Percentiles rank a stretch among this genome's conserved stretches.
Conservation (phyloP, 2,888 invertebrate genomes). For the Agrilus biguttatus region DNA sequence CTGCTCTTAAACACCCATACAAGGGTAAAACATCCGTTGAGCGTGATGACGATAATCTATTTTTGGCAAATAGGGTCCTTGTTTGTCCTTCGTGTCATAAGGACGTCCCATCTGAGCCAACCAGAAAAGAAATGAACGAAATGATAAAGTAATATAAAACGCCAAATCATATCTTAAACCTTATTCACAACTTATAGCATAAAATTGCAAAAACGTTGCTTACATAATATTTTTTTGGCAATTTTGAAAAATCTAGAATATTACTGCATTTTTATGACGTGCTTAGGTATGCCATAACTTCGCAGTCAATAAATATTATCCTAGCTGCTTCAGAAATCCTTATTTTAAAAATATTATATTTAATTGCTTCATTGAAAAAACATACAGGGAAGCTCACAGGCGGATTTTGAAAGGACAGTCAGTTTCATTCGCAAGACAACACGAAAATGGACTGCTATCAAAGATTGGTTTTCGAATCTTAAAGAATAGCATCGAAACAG, state of each 20-base stretch:
- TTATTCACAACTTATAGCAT: too few species aligned
- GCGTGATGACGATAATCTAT: constrained; percentile 31
- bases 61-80: constrained; percentile 36
- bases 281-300: too few species aligned
- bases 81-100: constrained; percentile 42
- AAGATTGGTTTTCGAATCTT: constrained; percentile 41
- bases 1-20: constrained; percentile 44
- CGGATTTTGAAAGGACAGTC: constrained; percentile 45
- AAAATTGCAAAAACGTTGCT: too few species aligned
- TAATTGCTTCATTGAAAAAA: too few species aligned
- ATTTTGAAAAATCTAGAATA: too few species aligned
- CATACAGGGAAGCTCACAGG: constrained; percentile 38
- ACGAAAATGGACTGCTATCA: constrained; percentile 46
- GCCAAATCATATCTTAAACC: too few species aligned
- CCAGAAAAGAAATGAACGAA: constrained; percentile 37
- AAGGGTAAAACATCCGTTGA: constrained; percentile 31
- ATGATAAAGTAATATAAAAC: constrained; percentile 14
- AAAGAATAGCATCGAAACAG: constrained; percentile 38
- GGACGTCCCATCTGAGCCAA: constrained; percentile 41
- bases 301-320: too few species aligned
- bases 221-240: too few species aligned
- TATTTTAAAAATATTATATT: too few species aligned
- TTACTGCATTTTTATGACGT: too few species aligned
- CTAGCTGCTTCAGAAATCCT: too few species aligned
- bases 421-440: constrained; percentile 49